Conservation (phyloP, 2,797 vertebrate species). For the Varecia variegata region DNA sequence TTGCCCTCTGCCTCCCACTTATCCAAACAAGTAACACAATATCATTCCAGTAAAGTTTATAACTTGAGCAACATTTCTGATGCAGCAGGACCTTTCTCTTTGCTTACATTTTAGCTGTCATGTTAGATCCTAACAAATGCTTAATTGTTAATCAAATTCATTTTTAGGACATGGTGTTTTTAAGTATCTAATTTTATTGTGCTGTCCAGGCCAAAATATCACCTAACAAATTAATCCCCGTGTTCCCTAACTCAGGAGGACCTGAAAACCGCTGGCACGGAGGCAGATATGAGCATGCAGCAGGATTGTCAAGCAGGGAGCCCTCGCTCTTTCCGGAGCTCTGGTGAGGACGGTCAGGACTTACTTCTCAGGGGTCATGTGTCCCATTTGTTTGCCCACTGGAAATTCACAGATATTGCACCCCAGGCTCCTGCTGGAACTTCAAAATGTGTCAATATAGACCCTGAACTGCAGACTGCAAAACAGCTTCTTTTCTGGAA, state of each 20-base stretch:
- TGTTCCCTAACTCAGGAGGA: background rate
- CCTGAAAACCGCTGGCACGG: background rate
- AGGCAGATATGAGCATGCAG: background rate
- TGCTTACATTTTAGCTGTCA: background rate
- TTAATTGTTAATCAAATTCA: background rate
- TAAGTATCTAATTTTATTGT: background rate
- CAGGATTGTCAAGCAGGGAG: fast-evolving
- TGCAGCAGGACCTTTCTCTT: background rate
- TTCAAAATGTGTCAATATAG: background rate
- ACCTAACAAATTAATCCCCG: background rate
- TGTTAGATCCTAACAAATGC: background rate
- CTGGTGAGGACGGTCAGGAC: background rate
- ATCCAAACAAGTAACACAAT: background rate
- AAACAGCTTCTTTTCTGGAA: background rate
- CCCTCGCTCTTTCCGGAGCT: background rate
- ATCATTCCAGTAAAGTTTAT: background rate
- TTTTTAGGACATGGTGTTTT: background rate
- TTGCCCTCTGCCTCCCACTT: background rate
- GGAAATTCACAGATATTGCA: background rate
- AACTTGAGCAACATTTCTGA: background rate
- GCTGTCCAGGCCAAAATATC: background rate
- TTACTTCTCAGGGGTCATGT: background rate
- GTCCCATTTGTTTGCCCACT: background rate
- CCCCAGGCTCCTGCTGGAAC: background rate
- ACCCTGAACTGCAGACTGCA: background rate